Percentiles rank a stretch among this genome's conserved stretches.
Conservation (phyloP, 2,888 invertebrate species). For the Drosophila stalkeri region DNA sequence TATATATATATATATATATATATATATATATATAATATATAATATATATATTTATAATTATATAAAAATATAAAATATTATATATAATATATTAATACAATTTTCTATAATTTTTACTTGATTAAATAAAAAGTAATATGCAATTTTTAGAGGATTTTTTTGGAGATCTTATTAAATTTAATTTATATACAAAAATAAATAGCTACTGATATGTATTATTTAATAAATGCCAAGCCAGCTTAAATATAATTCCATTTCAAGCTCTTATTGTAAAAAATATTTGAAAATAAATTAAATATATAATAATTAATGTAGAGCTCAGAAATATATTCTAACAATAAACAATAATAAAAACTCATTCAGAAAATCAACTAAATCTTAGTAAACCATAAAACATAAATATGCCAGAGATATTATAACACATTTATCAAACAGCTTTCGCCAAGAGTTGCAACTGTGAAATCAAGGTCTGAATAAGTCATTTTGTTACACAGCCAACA, state of each 20-base stretch:
- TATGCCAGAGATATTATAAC: neutral
- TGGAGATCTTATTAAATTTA: no score
- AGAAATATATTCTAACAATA: neutral
- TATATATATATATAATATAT: no score
- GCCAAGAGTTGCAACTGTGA: constrained; percentile 23
- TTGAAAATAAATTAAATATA: neutral
- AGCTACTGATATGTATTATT: no score
- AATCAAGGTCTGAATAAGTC: constrained; percentile 22
- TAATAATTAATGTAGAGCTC: neutral
- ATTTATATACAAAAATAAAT: no score
- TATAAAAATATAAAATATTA: no score
- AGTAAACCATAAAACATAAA: neutral
- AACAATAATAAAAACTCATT: neutral
- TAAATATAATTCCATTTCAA: no score
- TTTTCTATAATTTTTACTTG: neutral
- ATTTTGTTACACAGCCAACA: constrained; percentile 19
- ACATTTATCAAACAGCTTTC: neutral
- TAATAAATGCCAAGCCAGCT: no score
- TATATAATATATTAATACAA: no score
- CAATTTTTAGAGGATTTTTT: neutral
- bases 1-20: no score
- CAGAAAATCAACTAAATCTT: neutral
- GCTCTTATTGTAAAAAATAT: neutral
- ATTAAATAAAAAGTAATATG: neutral
- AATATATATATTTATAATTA: no score